Evolutionary conservation across 2,888 invertebrate species (phyloP).

Genomic region (Agrypnus murinus): DNA sequence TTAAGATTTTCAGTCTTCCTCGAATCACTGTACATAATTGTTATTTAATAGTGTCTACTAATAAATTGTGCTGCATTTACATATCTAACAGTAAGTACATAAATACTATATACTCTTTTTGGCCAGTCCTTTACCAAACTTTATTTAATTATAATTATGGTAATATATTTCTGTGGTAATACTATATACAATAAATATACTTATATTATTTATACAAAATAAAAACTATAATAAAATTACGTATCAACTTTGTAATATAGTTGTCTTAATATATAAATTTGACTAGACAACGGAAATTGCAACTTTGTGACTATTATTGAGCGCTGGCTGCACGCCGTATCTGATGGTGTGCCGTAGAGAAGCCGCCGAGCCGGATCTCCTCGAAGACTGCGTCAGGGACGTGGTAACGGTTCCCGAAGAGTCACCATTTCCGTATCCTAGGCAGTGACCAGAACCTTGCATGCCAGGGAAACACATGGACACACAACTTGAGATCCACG

Average conservation of each 20-base stretch:
- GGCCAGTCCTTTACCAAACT: conserved; percentile 3
- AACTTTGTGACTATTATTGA: conserved; percentile 66
- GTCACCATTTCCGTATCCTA: conserved; percentile 64
- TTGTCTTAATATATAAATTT: conserved; percentile 27
- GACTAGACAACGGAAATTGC: conserved; percentile 69
- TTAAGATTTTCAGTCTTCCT: conserved; percentile 14
- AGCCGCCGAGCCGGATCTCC: conserved; percentile 67
- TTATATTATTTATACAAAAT: conserved; percentile 2
- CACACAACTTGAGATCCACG: conserved; percentile 78
- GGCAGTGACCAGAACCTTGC: conserved; percentile 63
- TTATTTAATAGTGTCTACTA: background rate
- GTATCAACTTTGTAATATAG: conserved; percentile 30
- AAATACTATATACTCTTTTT: conserved; percentile 5
- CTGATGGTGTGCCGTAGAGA: conserved; percentile 68
- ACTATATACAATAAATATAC: conserved; percentile 13
- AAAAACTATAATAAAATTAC: conserved; percentile 30
- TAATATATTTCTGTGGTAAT: background rate
- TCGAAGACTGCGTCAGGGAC: conserved; percentile 67
- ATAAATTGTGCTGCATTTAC: conserved; percentile 2
- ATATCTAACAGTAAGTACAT: conserved; percentile 17
- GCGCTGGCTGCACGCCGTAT: conserved; percentile 63
- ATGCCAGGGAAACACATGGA: conserved; percentile 66
- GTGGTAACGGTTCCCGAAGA: conserved; percentile 66
- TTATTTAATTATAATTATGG: background rate
- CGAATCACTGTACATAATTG: conserved; percentile 13